Evolutionary conservation across 2,888 invertebrate genomes (phyloP).

Genomic region (Caenorhabditis parvicauda): DNA sequence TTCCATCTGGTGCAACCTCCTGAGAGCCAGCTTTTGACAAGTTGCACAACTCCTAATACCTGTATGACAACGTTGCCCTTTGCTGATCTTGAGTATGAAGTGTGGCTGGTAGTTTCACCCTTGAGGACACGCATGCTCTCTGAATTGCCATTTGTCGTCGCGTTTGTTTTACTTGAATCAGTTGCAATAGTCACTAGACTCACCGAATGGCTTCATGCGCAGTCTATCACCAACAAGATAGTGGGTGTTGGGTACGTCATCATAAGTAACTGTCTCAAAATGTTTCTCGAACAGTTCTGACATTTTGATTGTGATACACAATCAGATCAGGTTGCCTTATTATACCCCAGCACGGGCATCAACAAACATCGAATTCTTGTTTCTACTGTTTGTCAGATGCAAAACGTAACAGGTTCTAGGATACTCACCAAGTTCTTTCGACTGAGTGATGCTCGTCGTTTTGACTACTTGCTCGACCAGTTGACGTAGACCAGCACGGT

Average conservation of each 20-base stretch:
- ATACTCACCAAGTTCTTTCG: slow-evolving; percentile 48
- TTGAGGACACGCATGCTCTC: slow-evolving; percentile 47
- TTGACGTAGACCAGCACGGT: slow-evolving; percentile 63
- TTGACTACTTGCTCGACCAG: slow-evolving; percentile 62
- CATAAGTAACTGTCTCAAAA: slow-evolving; percentile 26
- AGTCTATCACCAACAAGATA: slow-evolving; percentile 26
- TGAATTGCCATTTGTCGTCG: slow-evolving; percentile 1
- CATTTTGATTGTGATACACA: slow-evolving; percentile 15
- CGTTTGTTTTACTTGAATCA: not conserved
- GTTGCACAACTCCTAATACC: slow-evolving; percentile 11
- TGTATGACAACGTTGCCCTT: slow-evolving; percentile 66
- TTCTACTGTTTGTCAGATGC: too few relatives aligned
- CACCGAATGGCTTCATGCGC: slow-evolving; percentile 23
- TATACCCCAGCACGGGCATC: slow-evolving; percentile 1
- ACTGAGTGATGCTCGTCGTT: slow-evolving; percentile 54
- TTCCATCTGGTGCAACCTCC: slow-evolving; percentile 66
- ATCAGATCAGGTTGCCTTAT: slow-evolving; percentile 2
- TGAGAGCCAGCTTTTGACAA: slow-evolving; percentile 12
- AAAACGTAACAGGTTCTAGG: too few relatives aligned
- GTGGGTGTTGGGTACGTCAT: slow-evolving; percentile 25
- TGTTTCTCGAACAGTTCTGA: slow-evolving; percentile 15
- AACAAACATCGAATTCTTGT: slow-evolving; percentile 1
- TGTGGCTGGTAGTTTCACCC: slow-evolving; percentile 67
- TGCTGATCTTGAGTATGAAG: slow-evolving; percentile 67
- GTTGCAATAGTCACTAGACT: slow-evolving; percentile 4